Evolutionary conservation across 1,140 invertebrate species (phyloP).

Genomic region (Piezodorus guildinii): DNA sequence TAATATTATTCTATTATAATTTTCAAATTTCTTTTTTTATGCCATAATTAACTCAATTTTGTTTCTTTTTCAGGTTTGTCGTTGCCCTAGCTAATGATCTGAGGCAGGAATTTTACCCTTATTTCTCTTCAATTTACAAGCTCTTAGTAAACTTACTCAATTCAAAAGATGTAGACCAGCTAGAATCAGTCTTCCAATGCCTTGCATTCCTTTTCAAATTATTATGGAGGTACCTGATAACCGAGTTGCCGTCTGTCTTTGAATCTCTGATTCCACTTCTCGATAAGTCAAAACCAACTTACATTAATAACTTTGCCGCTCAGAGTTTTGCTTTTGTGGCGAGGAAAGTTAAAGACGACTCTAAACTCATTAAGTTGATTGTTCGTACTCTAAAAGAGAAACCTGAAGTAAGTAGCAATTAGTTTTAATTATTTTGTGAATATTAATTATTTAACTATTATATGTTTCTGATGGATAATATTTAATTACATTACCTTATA

Average conservation of each 20-base stretch:
- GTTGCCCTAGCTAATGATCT: slow-evolving; percentile 76
- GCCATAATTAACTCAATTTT: too few relatives aligned
- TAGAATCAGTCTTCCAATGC: slow-evolving; percentile 72
- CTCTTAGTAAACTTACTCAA: slow-evolving; percentile 58
- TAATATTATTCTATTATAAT: slow-evolving; percentile 36
- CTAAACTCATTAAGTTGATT: slow-evolving; percentile 57
- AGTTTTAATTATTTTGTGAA: background rate
- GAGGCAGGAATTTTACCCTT: slow-evolving; percentile 70
- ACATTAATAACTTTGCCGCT: slow-evolving; percentile 85
- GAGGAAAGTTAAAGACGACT: slow-evolving; percentile 70
- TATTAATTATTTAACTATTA: too few relatives aligned
- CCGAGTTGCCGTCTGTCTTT: slow-evolving; percentile 62
- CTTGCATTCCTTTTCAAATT: slow-evolving; percentile 83
- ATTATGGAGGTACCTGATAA: slow-evolving; percentile 67
- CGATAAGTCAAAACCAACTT: slow-evolving; percentile 53
- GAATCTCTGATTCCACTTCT: slow-evolving; percentile 62
- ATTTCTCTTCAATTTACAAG: slow-evolving; percentile 59
- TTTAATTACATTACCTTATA: too few relatives aligned
- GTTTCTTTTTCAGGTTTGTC: slow-evolving; percentile 50
- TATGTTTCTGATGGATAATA: too few relatives aligned
- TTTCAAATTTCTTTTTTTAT: slow-evolving; percentile 52
- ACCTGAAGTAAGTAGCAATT: slow-evolving; percentile 45
- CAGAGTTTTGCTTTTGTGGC: slow-evolving; percentile 89
- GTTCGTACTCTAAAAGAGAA: slow-evolving; percentile 51
- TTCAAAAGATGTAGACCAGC: slow-evolving; percentile 63